Evolutionary conservation across 2,797 vertebrate species (phyloP), one percentile per base, ranked within the genome.

Genomic region (Gymnopithys bicolor): DNA sequence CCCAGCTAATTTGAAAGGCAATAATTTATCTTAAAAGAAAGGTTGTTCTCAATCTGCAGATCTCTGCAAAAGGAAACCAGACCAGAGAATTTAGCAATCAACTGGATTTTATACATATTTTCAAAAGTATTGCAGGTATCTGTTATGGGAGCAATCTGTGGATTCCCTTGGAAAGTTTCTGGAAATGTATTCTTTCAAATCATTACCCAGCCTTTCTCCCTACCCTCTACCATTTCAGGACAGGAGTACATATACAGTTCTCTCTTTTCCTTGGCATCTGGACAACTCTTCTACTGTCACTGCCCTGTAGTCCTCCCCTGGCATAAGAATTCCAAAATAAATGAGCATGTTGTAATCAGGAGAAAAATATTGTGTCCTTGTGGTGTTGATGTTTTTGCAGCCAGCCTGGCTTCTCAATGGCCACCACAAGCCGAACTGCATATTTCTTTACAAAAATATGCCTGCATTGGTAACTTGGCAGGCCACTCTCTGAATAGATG

Each of bases 341-440:
- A 98, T 96, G 96, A 98, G 94, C 6, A 7, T 97, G 97, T 98
- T 98, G 97, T 98, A 97, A 97, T 98, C 78, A 97, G 97, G 97
- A 97, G 97, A 97, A 97, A 96, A 98, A 98, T 98, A 97, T 96
- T 98, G 97, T 98, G 97, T 98, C 97, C 97, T 98, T 97, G 97
- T 88, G 97, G 97, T 97, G 96, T 96, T 97, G 97, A 97, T 98
- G 97, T 98, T 98, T 98, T 97, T 97, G 97, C 95, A 97, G 96
- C 96, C 95, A 97, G 96, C 96, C 97, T 93, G 88, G 97, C 39
- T 87, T 94, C 96, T 96, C 95, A 95, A 97, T 91, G 80, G 97
- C 90, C 91, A 96, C 97, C 96, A 93, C 94, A 94, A 91, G 77
- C 48, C 63, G 60, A 97, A 96, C 94, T 96, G 97, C 94, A 91